Base-by-base conservation (phyloP, 2,113 vertebrate species). In the Paradoxurus hermaphroditus region DNA sequence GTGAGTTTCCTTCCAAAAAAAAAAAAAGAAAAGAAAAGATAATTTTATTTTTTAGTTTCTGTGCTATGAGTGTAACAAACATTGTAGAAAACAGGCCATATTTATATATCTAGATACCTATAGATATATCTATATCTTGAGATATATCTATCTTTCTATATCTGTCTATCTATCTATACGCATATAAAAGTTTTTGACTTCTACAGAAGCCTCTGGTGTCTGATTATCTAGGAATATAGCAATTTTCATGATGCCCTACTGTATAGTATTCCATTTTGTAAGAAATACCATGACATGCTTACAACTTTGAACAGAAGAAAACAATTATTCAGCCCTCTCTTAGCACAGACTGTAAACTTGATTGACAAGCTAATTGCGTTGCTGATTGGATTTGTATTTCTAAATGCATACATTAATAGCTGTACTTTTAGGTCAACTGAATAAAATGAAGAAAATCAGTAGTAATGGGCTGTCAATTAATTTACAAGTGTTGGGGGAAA, bases 1-100 rank as follows among this genome's bases (percentile, higher is more conserved):
- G 63, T 94, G 92, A 46, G 63, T 39, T 93, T 97, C 70, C 59
- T 96, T 96, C 81, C 77, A 59, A 72, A 46, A 79, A 88, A 46
- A 4, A 2, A 59, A 46, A 8, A 2, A 56, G 70, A 93, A 95
- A 97, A 96, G 3, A 36, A 90, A 82, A 91, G 79, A 91, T 93
- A 41, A 63, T 90, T 91, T 94, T 82, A 68, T 91, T 75, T 84
- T 67, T 91, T 72, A 27, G 29, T 90, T 81, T 95, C 49, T 84
- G 5, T 82, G 44, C 46, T 73, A 2, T 49, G n/a, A 86, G 21
- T 51, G 1, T 77, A 86, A 78, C 4, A 21, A 94, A 29, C 19
- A 56, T 81, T 65, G 19, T 56, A 67, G 62, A 39, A 92, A 81
- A 65, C 19, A 49, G n/a, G 9, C 41, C 41, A 12, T 18, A 7